A percentile compares a stretch with the other conserved stretches of the same genome.
Evolutionary conservation across 2,888 invertebrate genomes (phyloP).

Genomic region (Pyrocoelia pectoralis): DNA sequence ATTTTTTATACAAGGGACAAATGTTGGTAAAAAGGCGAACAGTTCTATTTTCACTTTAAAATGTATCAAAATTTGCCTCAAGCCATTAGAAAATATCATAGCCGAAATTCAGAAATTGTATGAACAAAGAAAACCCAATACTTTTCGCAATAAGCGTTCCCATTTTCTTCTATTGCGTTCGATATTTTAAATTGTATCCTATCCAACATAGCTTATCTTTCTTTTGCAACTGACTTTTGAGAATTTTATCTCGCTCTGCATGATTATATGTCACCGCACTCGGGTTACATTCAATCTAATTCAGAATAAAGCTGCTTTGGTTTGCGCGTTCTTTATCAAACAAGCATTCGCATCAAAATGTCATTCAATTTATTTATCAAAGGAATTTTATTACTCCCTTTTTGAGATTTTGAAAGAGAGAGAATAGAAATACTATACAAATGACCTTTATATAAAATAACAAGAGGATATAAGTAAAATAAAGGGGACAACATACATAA

Average conservation of each 20-base stretch:
- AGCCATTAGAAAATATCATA: slow-evolving; percentile 20
- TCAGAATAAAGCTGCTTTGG: slow-evolving; percentile 37
- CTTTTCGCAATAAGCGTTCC: slow-evolving; percentile 31
- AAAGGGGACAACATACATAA: slow-evolving; percentile 18
- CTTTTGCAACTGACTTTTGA: slow-evolving; percentile 20
- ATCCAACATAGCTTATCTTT: slow-evolving; percentile 26
- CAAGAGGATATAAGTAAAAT: slow-evolving; percentile 19
- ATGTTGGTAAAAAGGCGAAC: too few relatives aligned
- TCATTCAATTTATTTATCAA: slow-evolving; percentile 37
- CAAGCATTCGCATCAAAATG: slow-evolving; percentile 36
- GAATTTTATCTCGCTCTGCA: slow-evolving; percentile 27
- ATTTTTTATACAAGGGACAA: too few relatives aligned
- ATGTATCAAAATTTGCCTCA: slow-evolving; percentile 20
- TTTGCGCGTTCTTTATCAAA: slow-evolving; percentile 36
- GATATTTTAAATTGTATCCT: slow-evolving; percentile 36
- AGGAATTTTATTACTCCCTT: slow-evolving; percentile 31
- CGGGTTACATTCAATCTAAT: slow-evolving; percentile 37
- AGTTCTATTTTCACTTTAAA: too few relatives aligned
- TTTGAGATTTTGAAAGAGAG: slow-evolving; percentile 17
- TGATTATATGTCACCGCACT: slow-evolving; percentile 37
- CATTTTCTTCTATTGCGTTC: slow-evolving; percentile 30
- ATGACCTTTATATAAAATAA: slow-evolving; percentile 29
- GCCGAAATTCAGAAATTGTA: slow-evolving; percentile 21
- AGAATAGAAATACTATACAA: slow-evolving; percentile 14
- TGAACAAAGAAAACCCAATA: slow-evolving; percentile 27